Evolutionary conservation across 2,113 vertebrate species (phyloP).

Genomic region (Microtus ochrogaster): DNA sequence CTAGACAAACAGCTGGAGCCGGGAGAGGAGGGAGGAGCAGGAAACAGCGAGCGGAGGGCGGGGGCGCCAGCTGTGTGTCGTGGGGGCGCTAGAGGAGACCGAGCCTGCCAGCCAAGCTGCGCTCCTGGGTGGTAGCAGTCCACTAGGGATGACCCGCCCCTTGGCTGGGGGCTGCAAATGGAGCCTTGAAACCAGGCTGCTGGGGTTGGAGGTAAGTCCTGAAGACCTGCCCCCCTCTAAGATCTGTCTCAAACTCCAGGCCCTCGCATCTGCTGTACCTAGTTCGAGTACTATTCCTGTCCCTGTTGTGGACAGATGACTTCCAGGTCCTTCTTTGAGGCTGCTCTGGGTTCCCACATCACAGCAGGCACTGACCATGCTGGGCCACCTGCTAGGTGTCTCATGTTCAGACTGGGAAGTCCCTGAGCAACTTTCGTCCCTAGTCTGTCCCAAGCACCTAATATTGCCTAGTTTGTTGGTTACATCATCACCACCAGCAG

Average conservation of each 20-base stretch:
- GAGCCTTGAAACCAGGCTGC: neutral
- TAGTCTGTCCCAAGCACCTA: neutral
- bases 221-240: fast-evolving
- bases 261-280: neutral
- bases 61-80: conserved; percentile 61
- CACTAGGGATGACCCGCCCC: neutral
- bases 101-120: neutral
- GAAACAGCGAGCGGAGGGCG: conserved; percentile 51
- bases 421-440: neutral
- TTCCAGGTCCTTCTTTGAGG: neutral
- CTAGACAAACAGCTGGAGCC: conserved; percentile 76
- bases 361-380: fast-evolving
- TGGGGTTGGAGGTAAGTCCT: neutral
- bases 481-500: fast-evolving
- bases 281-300: neutral
- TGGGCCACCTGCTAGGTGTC: neutral
- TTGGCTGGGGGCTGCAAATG: neutral
- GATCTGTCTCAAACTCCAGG: neutral
- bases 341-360: neutral
- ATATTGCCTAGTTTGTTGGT: fast-evolving
- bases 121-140: neutral
- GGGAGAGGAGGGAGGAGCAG: conserved; percentile 61
- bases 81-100: neutral
- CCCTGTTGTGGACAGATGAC: neutral
- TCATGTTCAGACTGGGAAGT: neutral